Conservation (phyloP, 2,888 invertebrate genomes). For the Prosopocoilus inquinatus region DNA sequence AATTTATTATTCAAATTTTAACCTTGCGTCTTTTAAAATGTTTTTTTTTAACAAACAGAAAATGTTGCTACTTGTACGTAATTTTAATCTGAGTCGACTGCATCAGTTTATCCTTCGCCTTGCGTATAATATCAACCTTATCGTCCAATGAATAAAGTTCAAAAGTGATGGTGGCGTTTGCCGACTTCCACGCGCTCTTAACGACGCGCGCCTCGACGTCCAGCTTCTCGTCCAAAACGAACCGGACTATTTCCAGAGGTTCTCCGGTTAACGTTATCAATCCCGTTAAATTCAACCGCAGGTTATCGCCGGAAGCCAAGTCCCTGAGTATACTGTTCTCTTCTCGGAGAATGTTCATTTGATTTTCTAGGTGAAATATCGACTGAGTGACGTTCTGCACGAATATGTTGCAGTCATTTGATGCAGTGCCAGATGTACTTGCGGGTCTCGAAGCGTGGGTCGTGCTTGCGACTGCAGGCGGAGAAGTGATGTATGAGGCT, state of each 20-base stretch:
- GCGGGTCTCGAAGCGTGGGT: not conserved
- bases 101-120: slow-evolving; percentile 31
- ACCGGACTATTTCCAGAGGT: slow-evolving; percentile 22
- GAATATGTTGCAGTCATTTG: not conserved
- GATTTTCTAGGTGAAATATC: slow-evolving; percentile 5
- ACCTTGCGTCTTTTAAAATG: too few relatives aligned
- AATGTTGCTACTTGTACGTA: not conserved
- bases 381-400: not conserved
- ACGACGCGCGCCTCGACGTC: slow-evolving; percentile 26
- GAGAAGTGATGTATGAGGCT: not conserved
- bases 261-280: slow-evolving; percentile 8
- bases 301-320: slow-evolving; percentile 8
- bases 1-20: too few relatives aligned
- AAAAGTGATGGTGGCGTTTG: slow-evolving; percentile 34
- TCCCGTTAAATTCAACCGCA: slow-evolving; percentile 14
- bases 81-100: slow-evolving; percentile 26
- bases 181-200: slow-evolving; percentile 29
- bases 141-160: slow-evolving; percentile 33
- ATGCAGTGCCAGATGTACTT: not conserved
- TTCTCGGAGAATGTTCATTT: slow-evolving; percentile 3
- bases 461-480: not conserved
- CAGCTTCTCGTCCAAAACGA: slow-evolving; percentile 35
- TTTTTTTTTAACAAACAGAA: too few relatives aligned
- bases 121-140: slow-evolving; percentile 33
- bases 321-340: slow-evolving; percentile 10